These are phyloP conservation scores for Cosmia pyralina DNA, from an alignment of 2,888 invertebrate species.

Conservation along the genomic window DNA sequence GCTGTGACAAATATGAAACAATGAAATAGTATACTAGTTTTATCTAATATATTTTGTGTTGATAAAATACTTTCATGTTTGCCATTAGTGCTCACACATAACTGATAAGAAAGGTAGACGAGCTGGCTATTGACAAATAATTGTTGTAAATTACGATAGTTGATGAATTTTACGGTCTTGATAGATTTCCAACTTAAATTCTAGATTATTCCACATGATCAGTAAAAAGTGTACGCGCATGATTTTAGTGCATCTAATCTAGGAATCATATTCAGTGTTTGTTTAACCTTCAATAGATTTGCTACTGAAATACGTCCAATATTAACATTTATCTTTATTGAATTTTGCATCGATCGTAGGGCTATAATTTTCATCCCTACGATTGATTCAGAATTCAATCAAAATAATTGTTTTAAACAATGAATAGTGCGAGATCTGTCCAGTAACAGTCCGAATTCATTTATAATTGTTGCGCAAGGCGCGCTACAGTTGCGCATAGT, in stretches of 20 bases:
- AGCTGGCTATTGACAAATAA: slow-evolving; percentile 14
- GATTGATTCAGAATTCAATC: slow-evolving; percentile 7
- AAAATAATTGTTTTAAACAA: slow-evolving; percentile 9
- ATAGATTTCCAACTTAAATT: slow-evolving; percentile 27
- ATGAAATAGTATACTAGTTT: slow-evolving; percentile 40
- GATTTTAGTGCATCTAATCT: slow-evolving; percentile 12
- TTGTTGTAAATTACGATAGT: slow-evolving; percentile 20
- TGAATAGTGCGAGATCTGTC: slow-evolving; percentile 7
- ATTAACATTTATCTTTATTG: slow-evolving; percentile 3
- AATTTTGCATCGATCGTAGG: no score
- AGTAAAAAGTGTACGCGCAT: slow-evolving; percentile 6
- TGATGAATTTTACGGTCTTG: slow-evolving; percentile 30
- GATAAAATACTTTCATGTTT: slow-evolving; percentile 14
- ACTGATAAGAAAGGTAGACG: slow-evolving; percentile 13
- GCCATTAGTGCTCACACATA: slow-evolving; percentile 9
- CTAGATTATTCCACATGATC: slow-evolving; percentile 15
- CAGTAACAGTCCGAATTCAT: slow-evolving; percentile 6
- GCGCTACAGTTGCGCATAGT: neutral
- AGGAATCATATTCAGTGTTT: slow-evolving; percentile 24
- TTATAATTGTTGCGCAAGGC: neutral
- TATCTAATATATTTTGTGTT: slow-evolving; percentile 23
- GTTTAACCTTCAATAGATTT: slow-evolving; percentile 10
- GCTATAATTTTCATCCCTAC: no score
- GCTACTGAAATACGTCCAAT: slow-evolving; percentile 43
- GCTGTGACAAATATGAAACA: slow-evolving; percentile 61